Conservation (phyloP, 1,140 invertebrate species). For the Trachymyrmex septentrionalis region DNA sequence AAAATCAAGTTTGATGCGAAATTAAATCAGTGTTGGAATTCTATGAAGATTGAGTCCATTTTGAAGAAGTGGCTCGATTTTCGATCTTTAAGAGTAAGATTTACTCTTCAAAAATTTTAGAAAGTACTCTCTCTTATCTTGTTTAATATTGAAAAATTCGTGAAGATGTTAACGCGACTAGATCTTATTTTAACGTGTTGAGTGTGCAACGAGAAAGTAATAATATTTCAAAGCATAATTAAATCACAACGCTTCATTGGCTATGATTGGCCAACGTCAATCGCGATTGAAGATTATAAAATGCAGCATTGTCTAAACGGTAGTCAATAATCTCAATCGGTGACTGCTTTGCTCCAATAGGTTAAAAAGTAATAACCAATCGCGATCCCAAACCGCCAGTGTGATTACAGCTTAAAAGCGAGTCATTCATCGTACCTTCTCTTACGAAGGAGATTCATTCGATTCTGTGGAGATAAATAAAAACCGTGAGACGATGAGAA, state of each 20-base stretch:
- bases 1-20: no score
- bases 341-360: background rate
- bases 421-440: background rate
- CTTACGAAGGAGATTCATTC: conserved; percentile 44
- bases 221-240: background rate
- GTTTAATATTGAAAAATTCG: no score
- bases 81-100: no score
- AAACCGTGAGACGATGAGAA: background rate
- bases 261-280: background rate
- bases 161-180: no score
- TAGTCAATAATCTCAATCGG: background rate
- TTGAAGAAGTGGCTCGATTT: no score
- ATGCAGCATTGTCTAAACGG: background rate
- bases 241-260: no score
- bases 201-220: background rate
- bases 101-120: no score
- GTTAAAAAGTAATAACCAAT: background rate
- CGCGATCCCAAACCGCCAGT: background rate
- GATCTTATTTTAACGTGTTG: background rate
- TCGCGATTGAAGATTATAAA: background rate
- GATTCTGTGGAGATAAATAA: conserved; percentile 34
- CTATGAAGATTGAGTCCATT: no score
- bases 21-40: no score
- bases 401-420: background rate
- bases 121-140: no score